Evolutionary conservation across 2,888 invertebrate species (phyloP).

Genomic region (Galeopsomyia nigrocyanea): DNA sequence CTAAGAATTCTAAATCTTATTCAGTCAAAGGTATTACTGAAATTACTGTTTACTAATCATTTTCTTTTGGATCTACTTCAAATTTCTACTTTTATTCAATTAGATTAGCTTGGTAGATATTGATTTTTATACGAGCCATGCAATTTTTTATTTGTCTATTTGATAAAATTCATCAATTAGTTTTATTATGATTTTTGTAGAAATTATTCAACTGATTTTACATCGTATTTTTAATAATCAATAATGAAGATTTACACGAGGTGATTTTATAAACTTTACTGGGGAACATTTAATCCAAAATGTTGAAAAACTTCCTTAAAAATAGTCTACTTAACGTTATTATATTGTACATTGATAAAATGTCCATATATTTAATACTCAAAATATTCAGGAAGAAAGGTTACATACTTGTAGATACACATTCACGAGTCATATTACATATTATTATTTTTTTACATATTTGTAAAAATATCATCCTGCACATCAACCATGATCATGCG

Average conservation of each 20-base stretch:
- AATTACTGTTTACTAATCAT: slow-evolving; percentile 40
- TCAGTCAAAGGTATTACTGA: slow-evolving; percentile 24
- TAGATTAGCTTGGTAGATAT: neutral
- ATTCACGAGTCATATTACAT: slow-evolving; percentile 40
- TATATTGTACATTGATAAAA: slow-evolving; percentile 9
- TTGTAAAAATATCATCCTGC: slow-evolving; percentile 44
- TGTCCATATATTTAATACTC: slow-evolving; percentile 7
- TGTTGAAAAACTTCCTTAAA: neutral
- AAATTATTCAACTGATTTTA: neutral
- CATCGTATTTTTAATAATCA: slow-evolving; percentile 17
- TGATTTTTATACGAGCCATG: neutral
- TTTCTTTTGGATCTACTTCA: slow-evolving; percentile 3
- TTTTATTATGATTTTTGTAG: neutral
- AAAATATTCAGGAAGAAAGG: slow-evolving; percentile 48
- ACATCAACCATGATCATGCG: slow-evolving; percentile 34
- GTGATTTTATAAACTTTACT: neutral
- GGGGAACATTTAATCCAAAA: neutral
- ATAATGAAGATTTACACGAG: slow-evolving; percentile 19
- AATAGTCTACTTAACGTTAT: too few relatives aligned
- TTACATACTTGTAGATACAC: slow-evolving; percentile 46
- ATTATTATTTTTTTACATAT: slow-evolving; percentile 30
- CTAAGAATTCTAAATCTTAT: slow-evolving; percentile 15
- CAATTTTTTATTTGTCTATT: neutral
- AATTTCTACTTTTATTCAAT: slow-evolving; percentile 14
- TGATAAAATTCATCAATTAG: neutral